phyloP scores from a whole-genome alignment of 2,888 invertebrate species.

The Acholoe squamosa region DNA sequence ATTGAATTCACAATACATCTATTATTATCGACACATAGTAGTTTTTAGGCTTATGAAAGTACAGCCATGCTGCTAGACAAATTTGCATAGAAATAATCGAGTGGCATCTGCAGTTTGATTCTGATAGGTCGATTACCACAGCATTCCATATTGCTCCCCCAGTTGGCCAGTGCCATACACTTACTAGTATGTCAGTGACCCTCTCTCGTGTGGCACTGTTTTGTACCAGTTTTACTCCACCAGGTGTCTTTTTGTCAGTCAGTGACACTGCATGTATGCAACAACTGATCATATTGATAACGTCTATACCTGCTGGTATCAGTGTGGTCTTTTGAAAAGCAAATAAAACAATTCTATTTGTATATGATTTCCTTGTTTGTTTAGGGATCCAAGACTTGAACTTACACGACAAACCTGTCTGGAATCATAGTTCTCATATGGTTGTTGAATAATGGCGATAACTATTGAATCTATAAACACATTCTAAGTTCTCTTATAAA shows the following conservation, averaged over 20 bases:
- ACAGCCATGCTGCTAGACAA: too few species aligned
- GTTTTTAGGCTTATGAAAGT: too few species aligned
- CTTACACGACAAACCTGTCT: too few species aligned
- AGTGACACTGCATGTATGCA: not conserved
- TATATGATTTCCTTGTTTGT: too few species aligned
- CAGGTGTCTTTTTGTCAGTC: slow-evolving; percentile 16
- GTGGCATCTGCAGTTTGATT: not conserved
- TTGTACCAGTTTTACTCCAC: not conserved
- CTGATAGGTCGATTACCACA: slow-evolving; percentile 4
- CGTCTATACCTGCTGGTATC: slow-evolving; percentile 19
- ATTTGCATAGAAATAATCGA: too few species aligned
- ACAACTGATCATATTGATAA: not conserved
- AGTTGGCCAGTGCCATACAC: not conserved
- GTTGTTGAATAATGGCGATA: too few species aligned
- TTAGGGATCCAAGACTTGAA: too few species aligned
- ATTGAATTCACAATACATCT: too few species aligned
- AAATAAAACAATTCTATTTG: not conserved
- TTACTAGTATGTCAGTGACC: not conserved
- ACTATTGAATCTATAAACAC: too few species aligned
- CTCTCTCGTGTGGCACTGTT: not conserved
- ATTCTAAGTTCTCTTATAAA: too few species aligned
- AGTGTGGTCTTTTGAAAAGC: not conserved
- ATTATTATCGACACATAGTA: too few species aligned
- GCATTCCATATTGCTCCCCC: not conserved
- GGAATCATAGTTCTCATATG: too few species aligned